Percentiles rank a stretch among this genome's conserved stretches.
phyloP scores from a whole-genome alignment of 2,888 invertebrate species.

The Drosophila cyrtoloma region DNA sequence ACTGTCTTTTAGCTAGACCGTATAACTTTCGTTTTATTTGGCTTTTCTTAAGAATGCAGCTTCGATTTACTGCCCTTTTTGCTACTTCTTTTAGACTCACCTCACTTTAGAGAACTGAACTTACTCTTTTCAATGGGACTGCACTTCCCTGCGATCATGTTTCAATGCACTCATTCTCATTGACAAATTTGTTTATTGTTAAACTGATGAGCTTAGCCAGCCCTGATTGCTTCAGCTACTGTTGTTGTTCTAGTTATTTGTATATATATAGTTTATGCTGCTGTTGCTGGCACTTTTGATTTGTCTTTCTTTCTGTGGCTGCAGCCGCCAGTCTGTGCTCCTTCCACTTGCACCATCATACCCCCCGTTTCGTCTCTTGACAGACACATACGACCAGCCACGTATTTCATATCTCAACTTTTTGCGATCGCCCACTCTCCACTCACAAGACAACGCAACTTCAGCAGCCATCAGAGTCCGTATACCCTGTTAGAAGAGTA shows the following conservation, averaged over 20 bases:
- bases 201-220: constrained; percentile 10
- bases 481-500: not conserved
- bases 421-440: constrained; percentile 4
- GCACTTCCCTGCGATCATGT: not conserved
- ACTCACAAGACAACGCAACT: constrained; percentile 20
- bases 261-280: constrained; percentile 25
- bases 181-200: not conserved
- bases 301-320: constrained; percentile 44
- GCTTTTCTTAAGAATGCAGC: not conserved
- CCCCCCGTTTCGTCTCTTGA: not conserved
- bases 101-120: not conserved
- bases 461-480: constrained; percentile 29
- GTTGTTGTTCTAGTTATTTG: constrained; percentile 11
- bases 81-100: not conserved
- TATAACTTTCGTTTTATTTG: not conserved
- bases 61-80: not conserved
- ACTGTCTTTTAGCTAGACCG: not conserved
- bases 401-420: constrained; percentile 28
- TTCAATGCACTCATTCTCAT: not conserved
- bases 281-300: constrained; percentile 68
- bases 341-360: not conserved
- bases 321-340: constrained; percentile 15
- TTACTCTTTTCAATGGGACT: not conserved
- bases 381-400: constrained; percentile 6
- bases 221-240: constrained; percentile 42